Evolutionary conservation across 2,888 invertebrate genomes (phyloP), one percentile per base, ranked within the genome.

Genomic region (Chymomyza procnemis): DNA sequence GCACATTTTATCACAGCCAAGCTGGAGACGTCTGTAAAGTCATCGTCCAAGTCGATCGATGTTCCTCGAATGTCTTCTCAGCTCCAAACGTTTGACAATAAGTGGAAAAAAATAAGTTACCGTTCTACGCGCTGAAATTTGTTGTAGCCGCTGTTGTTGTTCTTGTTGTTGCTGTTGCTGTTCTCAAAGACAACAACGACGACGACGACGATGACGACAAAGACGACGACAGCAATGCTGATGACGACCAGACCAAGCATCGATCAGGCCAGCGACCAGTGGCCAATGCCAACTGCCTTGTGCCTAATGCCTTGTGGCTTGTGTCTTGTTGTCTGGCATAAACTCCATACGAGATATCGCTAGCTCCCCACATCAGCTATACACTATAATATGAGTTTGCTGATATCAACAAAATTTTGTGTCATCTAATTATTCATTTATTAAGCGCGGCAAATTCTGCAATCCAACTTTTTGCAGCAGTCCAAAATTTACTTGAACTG

Each of bases 31-130:
- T 80, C 77, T 50, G 48, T 26, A 12, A 41, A 50, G 80, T 67
- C 56, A 58, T 50, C 58, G 52, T 41, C 52, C 21, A 56, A 56
- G 54, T 46, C 48, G 60, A 46, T 55, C 69, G 50, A 57, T 56
- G 66, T n/a, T 26, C n/a, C n/a, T n/a, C 14, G 22, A 26, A 55
- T 9, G 19, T n/a, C 34, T 0, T n/a, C 34, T 55, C 61, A 64
- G 69, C 41, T 66, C 54, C 61, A 69, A 61, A 61, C 61, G 73
- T 76, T 70, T 74, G 75, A 75, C 86, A 85, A 85, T 84, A 83
- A 86, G 85, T 85, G 85, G 80, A 76, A 82, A 85, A 82, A 86
- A 88, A 88, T 87, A 87, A 88, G 88, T 88, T 88, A 88, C 87
- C 88, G 87, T 88, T 88, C 83, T 78, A 81, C 83, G 83, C 86